Evolutionary conservation across 2,797 vertebrate genomes (phyloP), one percentile per base, ranked within the genome.

Genomic region (Myripristis murdjan): DNA sequence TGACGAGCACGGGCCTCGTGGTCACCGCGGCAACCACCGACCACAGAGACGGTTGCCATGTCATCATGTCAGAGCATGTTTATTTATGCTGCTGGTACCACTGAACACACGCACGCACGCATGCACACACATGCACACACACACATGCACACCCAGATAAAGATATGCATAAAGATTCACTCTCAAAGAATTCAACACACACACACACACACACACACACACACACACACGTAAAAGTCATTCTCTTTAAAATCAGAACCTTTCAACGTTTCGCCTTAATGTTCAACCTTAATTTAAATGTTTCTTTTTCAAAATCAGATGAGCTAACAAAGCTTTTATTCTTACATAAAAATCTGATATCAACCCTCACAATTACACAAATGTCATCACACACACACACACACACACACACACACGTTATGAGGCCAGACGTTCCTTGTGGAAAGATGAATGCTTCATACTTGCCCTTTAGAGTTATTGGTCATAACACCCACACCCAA

Each of bases 41-140:
- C 79, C 77, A 54, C 82, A 75, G 68, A 80, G 65, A 63, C 37
- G 58, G 73, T 60, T 80, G 85, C 79, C 79, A 80, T 80, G 79
- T 80, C 76, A 68, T 80, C 67, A 48, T 84, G 81, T 82, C 79
- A 74, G 65, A 59, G 55, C 39, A 16, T 79, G 79, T 84, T 87
- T 87, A 87, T 82, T 79, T 75, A 71, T 65, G 77, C 70, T 75
- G 77, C 68, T 51, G 60, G 54, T 71, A 43, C 52, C 23, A 28
- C 64, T 23, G 31, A 47, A 73, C 44, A 53, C 57, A 67, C 60
- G 57, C 61, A 53, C 39, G 49, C 41, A 49, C 43, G 51, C 52
- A 43, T 62, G 60, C 39, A 47, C 68, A 43, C 63, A 73, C 55
- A 37, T 62, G 44, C 44, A 11, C 55, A 22, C 60, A 39, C 52